phyloP scores from a whole-genome alignment of 2,888 invertebrate species.

The Apotomis betuletana region DNA sequence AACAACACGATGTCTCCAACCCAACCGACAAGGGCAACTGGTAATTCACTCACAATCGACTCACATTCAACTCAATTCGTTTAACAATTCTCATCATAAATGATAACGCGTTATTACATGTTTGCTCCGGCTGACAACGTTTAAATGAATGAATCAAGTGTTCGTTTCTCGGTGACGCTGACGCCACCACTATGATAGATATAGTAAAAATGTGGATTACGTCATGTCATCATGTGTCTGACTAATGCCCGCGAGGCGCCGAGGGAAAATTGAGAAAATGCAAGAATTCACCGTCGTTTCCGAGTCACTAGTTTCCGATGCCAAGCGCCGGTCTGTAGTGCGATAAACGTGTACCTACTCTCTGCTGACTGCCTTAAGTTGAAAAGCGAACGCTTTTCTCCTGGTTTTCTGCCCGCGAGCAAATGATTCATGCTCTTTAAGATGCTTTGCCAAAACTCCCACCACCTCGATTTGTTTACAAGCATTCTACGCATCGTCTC shows the following conservation, averaged over 20 bases:
- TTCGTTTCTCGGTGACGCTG: constrained; percentile 52
- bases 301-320: constrained; percentile 9
- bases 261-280: constrained; percentile 38
- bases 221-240: constrained; percentile 50
- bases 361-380: not conserved
- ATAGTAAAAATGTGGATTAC: constrained; percentile 56
- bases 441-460: constrained; percentile 45
- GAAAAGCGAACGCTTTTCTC: constrained; percentile 6
- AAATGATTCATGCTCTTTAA: constrained; percentile 31
- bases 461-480: constrained; percentile 51
- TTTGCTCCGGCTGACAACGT: constrained; percentile 40
- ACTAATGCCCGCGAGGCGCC: constrained; percentile 38
- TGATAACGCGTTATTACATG: constrained; percentile 39
- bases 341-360: not conserved
- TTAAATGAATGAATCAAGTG: constrained; percentile 46
- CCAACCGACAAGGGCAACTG: constrained; percentile 33
- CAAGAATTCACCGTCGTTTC: constrained; percentile 19
- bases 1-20: constrained; percentile 22
- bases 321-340: not conserved
- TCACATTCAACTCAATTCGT: constrained; percentile 38
- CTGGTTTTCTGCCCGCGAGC: constrained; percentile 23
- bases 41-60: constrained; percentile 40
- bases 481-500: constrained; percentile 50
- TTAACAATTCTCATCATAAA: constrained; percentile 36
- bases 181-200: constrained; percentile 53